These are phyloP conservation scores for Drosophila pseudotalamancana DNA, from an alignment of 2,888 invertebrate species.

Conservation along the genomic window DNA sequence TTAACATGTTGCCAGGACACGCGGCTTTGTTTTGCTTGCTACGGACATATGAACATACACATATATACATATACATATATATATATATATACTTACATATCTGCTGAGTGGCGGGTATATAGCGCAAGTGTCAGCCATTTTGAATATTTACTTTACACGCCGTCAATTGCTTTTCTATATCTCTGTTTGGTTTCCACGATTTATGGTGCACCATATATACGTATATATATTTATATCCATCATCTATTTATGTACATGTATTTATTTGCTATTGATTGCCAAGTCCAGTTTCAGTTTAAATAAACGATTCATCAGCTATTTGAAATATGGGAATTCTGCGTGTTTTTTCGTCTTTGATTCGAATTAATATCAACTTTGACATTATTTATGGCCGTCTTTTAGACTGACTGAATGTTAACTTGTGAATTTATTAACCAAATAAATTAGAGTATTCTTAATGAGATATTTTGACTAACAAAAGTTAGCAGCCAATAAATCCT, in stretches of 20 bases:
- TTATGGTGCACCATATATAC: constrained; percentile 42
- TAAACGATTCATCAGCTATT: constrained; percentile 20
- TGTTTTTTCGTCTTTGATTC: constrained; percentile 15
- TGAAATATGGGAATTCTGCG: constrained; percentile 46
- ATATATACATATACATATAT: background rate
- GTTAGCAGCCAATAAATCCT: too few species aligned
- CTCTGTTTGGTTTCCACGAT: constrained; percentile 22
- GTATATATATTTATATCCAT: background rate
- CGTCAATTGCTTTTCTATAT: constrained; percentile 42
- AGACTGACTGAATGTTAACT: background rate
- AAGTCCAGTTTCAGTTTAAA: constrained; percentile 26
- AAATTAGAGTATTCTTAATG: background rate
- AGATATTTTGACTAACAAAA: too few species aligned
- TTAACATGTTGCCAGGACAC: constrained; percentile 74
- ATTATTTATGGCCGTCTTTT: constrained; percentile 14
- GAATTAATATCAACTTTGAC: constrained; percentile 6
- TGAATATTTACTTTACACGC: constrained; percentile 72
- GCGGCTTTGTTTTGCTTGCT: constrained; percentile 58
- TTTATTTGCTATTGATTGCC: constrained; percentile 46
- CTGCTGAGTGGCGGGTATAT: constrained; percentile 8
- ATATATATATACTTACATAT: constrained; percentile 9
- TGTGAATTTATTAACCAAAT: background rate
- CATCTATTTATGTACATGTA: background rate
- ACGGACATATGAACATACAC: background rate
- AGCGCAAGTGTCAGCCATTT: constrained; percentile 79